Evolutionary conservation across 2,113 vertebrate species (phyloP).

Genomic region (Psittacara wagleri): DNA sequence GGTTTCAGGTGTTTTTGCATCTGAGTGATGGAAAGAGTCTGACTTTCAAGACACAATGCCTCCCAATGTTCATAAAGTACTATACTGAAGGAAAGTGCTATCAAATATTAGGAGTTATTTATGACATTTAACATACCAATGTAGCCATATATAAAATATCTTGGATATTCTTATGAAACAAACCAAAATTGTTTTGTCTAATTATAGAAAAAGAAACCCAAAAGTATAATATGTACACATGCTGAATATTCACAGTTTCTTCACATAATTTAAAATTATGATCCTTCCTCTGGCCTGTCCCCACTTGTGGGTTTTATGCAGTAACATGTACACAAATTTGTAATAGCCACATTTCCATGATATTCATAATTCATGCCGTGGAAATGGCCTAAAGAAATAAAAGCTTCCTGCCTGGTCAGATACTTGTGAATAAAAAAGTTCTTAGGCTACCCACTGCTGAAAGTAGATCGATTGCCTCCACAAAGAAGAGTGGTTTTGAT

Average conservation of each 20-base stretch:
- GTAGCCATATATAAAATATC: neutral
- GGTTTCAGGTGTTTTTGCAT: neutral
- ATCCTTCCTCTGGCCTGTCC: neutral
- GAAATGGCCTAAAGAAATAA: slow-evolving; percentile 1
- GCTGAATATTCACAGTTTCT: neutral
- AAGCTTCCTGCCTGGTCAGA: slow-evolving; percentile 33
- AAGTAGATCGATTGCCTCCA: slow-evolving; percentile 34
- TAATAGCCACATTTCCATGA: neutral
- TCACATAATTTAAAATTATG: neutral
- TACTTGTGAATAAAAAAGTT: neutral
- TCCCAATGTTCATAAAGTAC: neutral
- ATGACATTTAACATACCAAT: neutral
- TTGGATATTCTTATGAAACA: neutral
- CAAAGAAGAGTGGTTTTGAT: no score
- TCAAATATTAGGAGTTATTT: neutral
- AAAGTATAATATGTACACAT: neutral
- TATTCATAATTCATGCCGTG: slow-evolving; percentile 6
- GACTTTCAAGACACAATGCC: neutral
- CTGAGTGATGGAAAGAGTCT: neutral
- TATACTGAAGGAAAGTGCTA: neutral
- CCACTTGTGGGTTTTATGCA: neutral
- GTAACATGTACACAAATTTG: neutral
- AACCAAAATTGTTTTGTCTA: neutral
- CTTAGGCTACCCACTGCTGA: neutral
- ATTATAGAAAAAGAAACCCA: neutral